Base-by-base conservation (phyloP, 2,797 vertebrate species). In the Danio kyathit region DNA sequence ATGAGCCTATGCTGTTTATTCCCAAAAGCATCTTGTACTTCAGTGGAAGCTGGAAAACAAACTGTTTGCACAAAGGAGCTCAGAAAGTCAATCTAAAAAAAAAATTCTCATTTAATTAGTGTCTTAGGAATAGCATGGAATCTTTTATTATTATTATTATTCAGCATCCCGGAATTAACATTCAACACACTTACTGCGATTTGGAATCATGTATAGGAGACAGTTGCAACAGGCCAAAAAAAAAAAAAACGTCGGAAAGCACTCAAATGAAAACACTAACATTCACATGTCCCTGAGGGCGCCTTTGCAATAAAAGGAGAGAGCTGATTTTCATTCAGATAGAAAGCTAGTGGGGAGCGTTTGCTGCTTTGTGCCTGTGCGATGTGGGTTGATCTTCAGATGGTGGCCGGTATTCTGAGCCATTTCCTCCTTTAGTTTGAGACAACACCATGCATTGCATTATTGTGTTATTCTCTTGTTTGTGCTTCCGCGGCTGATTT, bases 301-400 rank as follows among this genome's bases (percentile, higher is more conserved):
- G 78, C 83, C 80, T 81, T 80, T 82, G 88, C 86, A 89, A 86
- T 87, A 88, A 90, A 86, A 87, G 83, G 54, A 67, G 86, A 85
- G 56, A 66, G 67, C 82, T 90, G 85, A 91, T 91, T 88, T 90
- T 89, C 85, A 91, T 88, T 90, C 87, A 88, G 87, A 88, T 87
- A 88, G 84, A 86, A 88, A 85, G 83, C 82, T 78, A 78, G 82
- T 67, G 19, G 49, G 54, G 82, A 74, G 79, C 78, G 67, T 81
- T 52, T 52, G 49, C 60, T 61, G 54, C 78, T 84, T 74, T 69
- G 54, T 40, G 56, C 70, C 72, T 49, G 67, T 72, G 79, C 70
- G 21, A 66, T 70, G 79, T 81, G 81, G 63, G 13, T 83, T 86
- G 88, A 88, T 90, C 85, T 63, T 86, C 80, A 85, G 87, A 88